A percentile compares a stretch with the other conserved stretches of the same genome.
Evolutionary conservation across 2,113 vertebrate genomes (phyloP).

Genomic region (Brachypteracias leptosomus): DNA sequence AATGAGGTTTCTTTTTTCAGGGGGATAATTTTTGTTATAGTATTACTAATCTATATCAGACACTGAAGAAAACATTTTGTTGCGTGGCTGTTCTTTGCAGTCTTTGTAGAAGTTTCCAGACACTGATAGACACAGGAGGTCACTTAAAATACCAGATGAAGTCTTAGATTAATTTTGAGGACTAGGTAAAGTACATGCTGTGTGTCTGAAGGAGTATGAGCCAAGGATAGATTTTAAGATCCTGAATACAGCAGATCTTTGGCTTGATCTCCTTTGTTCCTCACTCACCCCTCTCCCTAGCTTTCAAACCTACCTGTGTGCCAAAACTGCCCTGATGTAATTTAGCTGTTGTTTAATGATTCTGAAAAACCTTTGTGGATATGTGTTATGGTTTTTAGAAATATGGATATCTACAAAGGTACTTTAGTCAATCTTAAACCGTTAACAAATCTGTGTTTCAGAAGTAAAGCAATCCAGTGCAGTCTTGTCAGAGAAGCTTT

Average conservation of each 20-base stretch:
- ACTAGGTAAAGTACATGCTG: neutral
- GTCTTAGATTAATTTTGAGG: neutral
- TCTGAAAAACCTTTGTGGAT: neutral
- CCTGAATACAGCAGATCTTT: neutral
- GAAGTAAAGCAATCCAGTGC: rapidly evolving
- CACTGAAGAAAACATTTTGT: neutral
- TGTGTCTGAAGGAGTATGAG: neutral
- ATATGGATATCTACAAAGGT: neutral
- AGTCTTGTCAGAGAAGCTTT: neutral
- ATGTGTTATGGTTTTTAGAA: neutral
- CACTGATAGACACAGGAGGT: neutral
- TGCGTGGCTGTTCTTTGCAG: neutral
- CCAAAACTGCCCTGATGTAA: neutral
- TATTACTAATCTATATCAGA: neutral
- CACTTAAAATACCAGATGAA: neutral
- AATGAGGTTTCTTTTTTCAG: neutral
- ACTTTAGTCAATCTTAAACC: neutral
- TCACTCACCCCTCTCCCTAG: neutral
- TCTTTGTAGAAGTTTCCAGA: neutral
- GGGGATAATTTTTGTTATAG: neutral
- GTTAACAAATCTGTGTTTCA: neutral
- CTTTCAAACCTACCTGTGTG: neutral
- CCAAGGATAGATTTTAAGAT: neutral
- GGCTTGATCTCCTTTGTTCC: neutral
- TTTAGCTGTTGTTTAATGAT: neutral